Evolutionary conservation across 2,797 vertebrate species (phyloP).

Genomic region (Macropodus opercularis): DNA sequence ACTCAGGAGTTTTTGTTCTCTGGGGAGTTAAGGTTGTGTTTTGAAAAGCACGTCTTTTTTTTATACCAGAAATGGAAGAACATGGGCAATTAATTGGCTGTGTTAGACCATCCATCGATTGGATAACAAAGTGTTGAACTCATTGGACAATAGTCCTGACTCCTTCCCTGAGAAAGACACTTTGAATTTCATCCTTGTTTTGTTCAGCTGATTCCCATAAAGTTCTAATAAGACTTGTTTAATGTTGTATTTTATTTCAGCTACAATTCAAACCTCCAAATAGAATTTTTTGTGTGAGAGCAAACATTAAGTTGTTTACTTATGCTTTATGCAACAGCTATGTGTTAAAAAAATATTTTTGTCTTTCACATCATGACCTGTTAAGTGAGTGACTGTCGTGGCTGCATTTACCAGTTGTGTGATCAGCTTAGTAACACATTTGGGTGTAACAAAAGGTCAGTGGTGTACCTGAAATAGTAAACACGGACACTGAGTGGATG

Average conservation of each 20-base stretch:
- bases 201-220: slow-evolving; percentile 27
- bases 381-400: slow-evolving; percentile 31
- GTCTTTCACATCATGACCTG: slow-evolving; percentile 18
- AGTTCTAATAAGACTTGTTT: slow-evolving; percentile 43
- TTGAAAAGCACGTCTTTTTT: slow-evolving; percentile 9
- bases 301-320: slow-evolving; percentile 33
- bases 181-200: slow-evolving; percentile 35
- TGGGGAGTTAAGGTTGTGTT: slow-evolving; percentile 41
- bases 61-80: slow-evolving; percentile 35
- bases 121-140: slow-evolving; percentile 23
- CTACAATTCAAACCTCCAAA: slow-evolving; percentile 37
- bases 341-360: slow-evolving; percentile 31
- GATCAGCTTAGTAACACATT: slow-evolving; percentile 28
- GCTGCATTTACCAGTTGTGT: slow-evolving; percentile 44
- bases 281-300: slow-evolving; percentile 38
- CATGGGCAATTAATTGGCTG: slow-evolving; percentile 32
- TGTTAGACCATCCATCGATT: slow-evolving; percentile 32
- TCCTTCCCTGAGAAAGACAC: slow-evolving; percentile 21
- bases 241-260: slow-evolving; percentile 33
- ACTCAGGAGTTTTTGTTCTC: slow-evolving; percentile 69
- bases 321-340: slow-evolving; percentile 49
- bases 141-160: slow-evolving; percentile 23
- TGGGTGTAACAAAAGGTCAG: slow-evolving; percentile 18
- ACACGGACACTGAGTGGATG: slow-evolving; percentile 40
- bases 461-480: slow-evolving; percentile 17